Base-by-base conservation (phyloP, 2,888 invertebrate species). In the Lycaena phlaeas region DNA sequence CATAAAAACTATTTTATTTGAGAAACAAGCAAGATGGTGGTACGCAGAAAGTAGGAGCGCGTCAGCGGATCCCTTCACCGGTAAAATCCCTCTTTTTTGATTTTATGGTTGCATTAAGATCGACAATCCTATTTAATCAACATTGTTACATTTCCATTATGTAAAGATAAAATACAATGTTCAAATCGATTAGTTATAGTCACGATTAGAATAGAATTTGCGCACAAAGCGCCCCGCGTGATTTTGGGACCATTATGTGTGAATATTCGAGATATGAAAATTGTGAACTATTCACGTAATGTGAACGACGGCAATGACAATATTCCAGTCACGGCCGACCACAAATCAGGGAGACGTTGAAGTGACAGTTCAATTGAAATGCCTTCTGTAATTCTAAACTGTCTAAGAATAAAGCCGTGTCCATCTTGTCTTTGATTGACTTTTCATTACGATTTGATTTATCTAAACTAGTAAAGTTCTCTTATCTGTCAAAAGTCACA, bases 241-340 rank as follows among this genome's bases (percentile, higher is more conserved):
- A 17, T 17, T 31, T 31, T 11, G 31, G 31, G 11, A 6, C 31
- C 17, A 17, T 31, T 30, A 30, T 30, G 15, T 30, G 15, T 30
- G 30, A 27, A 27, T n/a, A 30, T 30, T 30, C n/a, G 15, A 15
- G 15, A 30, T 30, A 5, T 10, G 10, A 30, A 30, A 15, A 30
- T 30, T 15, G 30, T 30, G 10, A 30, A 30, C 15, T 30, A 30
- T 15, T 30, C 30, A 15, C 10, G 10, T 5, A 30, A 10, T 30
- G 15, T n/a, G 5, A 1, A 5, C n/a, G 30, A 15, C 30, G n/a
- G 15, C 14, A 29, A 29, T 14, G n/a, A 5, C 4, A 4, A 29
- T n/a, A 29, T 30, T 30, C 29, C 15, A 1, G 29, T 30, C 10
- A 30, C 15, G n/a, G 15, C 6, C 29, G 29, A 30, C n/a, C n/a